A percentile compares a stretch with the other conserved stretches of the same genome.
These are phyloP conservation scores for Phenganax marumi DNA, from an alignment of 92 coral and sea anemone genomes.

Conservation along the genomic window DNA sequence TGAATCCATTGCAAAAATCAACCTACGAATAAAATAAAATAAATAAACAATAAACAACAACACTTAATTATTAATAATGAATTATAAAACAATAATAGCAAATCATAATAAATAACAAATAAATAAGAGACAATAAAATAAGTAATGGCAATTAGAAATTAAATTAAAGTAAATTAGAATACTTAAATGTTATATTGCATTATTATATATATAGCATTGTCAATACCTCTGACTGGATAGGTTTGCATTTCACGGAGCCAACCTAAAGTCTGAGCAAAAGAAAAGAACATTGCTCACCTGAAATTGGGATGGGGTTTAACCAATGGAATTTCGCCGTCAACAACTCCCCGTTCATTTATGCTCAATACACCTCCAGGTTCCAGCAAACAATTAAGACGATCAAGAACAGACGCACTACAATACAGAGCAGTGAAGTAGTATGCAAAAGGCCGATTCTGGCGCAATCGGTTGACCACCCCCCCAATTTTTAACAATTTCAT, in stretches of 20 bases:
- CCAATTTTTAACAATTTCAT: not conserved
- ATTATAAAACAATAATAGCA: too few species aligned
- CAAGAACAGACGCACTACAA: constrained; percentile 89
- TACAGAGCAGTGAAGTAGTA: not conserved
- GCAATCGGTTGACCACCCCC: not conserved
- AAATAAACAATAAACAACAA: not conserved
- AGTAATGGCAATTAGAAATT: too few species aligned
- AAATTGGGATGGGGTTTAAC: constrained; percentile 88
- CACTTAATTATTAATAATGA: too few species aligned
- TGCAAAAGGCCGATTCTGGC: not conserved
- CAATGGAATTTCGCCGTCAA: constrained; percentile 87
- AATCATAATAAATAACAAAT: too few species aligned
- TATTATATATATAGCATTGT: too few species aligned
- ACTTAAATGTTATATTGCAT: too few species aligned
- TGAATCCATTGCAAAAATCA: constrained; percentile 90
- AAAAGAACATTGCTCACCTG: constrained; percentile 56
- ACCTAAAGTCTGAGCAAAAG: not conserved
- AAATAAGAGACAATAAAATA: too few species aligned
- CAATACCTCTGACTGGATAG: too few species aligned
- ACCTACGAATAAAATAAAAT: constrained; percentile 39
- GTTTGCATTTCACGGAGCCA: not conserved
- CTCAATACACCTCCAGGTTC: constrained; percentile 86
- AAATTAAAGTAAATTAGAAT: too few species aligned
- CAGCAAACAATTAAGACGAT: constrained; percentile 83
- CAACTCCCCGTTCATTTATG: constrained; percentile 92